These are phyloP conservation scores for Ciconia boyciana DNA, from an alignment of 2,113 vertebrate genomes.

Conservation along the genomic window DNA sequence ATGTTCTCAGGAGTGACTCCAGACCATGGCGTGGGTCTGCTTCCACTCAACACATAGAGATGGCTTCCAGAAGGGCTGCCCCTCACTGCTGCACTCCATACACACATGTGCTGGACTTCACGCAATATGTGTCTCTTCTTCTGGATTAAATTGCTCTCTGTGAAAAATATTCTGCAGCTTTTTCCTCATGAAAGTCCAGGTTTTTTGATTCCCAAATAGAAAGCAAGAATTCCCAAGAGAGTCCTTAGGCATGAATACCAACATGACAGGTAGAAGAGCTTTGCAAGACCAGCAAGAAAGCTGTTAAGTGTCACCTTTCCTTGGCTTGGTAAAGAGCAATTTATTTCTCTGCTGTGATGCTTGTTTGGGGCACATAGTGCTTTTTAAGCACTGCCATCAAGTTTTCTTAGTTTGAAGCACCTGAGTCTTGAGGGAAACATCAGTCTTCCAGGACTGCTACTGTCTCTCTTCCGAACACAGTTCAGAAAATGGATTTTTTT, in stretches of 20 bases:
- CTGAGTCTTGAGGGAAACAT: slow-evolving; percentile 57
- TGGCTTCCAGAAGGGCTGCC: not conserved
- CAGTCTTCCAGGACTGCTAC: slow-evolving; percentile 52
- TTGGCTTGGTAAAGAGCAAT: slow-evolving; percentile 43
- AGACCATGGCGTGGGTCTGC: not conserved
- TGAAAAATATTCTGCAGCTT: not conserved
- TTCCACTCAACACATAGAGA: not conserved
- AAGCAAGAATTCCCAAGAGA: not conserved
- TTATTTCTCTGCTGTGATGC: slow-evolving; percentile 35
- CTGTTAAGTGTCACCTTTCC: slow-evolving; percentile 33
- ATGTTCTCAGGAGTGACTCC: not conserved
- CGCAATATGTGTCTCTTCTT: not conserved
- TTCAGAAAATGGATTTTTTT: slow-evolving; percentile 52
- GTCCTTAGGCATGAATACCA: not conserved
- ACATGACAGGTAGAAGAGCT: slow-evolving; percentile 13
- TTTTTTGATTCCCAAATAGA: slow-evolving; percentile 17
- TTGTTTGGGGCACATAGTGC: slow-evolving; percentile 56
- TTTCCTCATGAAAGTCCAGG: not conserved
- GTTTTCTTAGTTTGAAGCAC: slow-evolving; percentile 55
- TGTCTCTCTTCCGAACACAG: slow-evolving; percentile 30
- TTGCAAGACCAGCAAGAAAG: not conserved
- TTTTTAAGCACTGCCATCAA: slow-evolving; percentile 65
- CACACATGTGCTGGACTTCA: fast-evolving
- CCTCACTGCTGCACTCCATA: not conserved
- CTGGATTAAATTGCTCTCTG: not conserved